Evolutionary conservation across 2,888 invertebrate species (phyloP).

Genomic region (Andrena praecox): DNA sequence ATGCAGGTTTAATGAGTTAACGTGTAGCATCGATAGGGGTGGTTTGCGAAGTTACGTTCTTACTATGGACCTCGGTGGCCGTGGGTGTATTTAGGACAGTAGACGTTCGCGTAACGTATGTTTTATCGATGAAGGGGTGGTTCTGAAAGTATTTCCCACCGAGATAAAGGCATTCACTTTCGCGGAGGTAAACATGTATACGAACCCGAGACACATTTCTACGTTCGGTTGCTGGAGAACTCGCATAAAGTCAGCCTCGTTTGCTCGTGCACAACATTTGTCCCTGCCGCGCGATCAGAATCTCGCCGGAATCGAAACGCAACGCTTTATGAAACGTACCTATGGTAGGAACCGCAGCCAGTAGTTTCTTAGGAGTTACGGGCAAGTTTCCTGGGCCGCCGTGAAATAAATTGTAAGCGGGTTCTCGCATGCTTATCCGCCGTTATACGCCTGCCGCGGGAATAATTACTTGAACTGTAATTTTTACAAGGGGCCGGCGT

Average conservation of each 20-base stretch:
- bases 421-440: slow-evolving; percentile 52
- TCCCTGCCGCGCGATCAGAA: not conserved
- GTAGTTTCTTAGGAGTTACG: slow-evolving; percentile 1
- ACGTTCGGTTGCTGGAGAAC: too few species aligned
- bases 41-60: not conserved
- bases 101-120: not conserved
- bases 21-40: not conserved
- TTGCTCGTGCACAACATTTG: not conserved
- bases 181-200: too few species aligned
- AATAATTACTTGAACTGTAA: slow-evolving; percentile 50
- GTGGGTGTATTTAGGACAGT: not conserved
- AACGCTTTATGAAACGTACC: not conserved
- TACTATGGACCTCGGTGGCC: not conserved
- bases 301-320: not conserved
- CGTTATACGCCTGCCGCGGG: slow-evolving; percentile 41
- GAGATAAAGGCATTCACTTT: not conserved
- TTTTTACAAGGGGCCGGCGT: slow-evolving; percentile 37
- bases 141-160: not conserved
- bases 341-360: not conserved
- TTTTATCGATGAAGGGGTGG: not conserved
- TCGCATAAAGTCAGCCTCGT: not conserved
- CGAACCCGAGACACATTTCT: too few species aligned
- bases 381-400: not conserved
- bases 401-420: slow-evolving; percentile 34
- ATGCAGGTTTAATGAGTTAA: slow-evolving; percentile 22